These are phyloP conservation scores for Nycticebus coucang DNA, from an alignment of 2,113 vertebrate genomes.

Conservation along the genomic window DNA sequence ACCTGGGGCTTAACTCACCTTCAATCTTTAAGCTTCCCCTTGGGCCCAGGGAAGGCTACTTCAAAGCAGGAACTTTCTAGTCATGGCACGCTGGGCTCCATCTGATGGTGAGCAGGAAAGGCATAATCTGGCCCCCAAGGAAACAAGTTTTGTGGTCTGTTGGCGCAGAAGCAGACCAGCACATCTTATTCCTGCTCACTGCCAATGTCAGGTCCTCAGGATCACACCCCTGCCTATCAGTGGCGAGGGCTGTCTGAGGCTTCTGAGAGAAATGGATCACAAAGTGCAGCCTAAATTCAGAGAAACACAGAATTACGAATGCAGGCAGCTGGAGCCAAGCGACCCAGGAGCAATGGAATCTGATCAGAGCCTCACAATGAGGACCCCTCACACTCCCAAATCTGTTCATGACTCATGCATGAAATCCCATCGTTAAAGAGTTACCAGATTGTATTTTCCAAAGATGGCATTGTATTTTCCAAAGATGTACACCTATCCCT, in stretches of 20 bases:
- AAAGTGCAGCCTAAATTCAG: conserved; percentile 1
- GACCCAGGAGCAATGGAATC: neutral
- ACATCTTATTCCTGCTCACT: conserved; percentile 33
- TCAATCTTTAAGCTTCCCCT: neutral
- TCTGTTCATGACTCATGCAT: neutral
- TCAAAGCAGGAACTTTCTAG: conserved; percentile 28
- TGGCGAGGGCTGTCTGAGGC: conserved; percentile 16
- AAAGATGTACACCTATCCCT: neutral
- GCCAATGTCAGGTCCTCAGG: conserved; percentile 11
- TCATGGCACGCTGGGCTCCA: neutral
- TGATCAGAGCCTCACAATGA: neutral
- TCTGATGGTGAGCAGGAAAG: neutral
- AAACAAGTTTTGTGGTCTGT: neutral
- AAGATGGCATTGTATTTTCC: neutral
- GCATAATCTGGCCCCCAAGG: neutral
- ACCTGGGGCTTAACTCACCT: neutral
- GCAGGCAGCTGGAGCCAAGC: neutral
- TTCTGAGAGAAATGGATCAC: conserved; percentile 54
- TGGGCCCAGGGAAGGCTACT: neutral
- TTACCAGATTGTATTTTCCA: neutral
- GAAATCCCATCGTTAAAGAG: neutral
- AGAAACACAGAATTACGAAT: conserved; percentile 20
- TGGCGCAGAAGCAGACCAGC: neutral
- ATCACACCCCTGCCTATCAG: conserved; percentile 23
- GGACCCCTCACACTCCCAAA: neutral